These are phyloP conservation scores for Micropterix aruncella DNA, from an alignment of 2,888 invertebrate species.

Conservation along the genomic window DNA sequence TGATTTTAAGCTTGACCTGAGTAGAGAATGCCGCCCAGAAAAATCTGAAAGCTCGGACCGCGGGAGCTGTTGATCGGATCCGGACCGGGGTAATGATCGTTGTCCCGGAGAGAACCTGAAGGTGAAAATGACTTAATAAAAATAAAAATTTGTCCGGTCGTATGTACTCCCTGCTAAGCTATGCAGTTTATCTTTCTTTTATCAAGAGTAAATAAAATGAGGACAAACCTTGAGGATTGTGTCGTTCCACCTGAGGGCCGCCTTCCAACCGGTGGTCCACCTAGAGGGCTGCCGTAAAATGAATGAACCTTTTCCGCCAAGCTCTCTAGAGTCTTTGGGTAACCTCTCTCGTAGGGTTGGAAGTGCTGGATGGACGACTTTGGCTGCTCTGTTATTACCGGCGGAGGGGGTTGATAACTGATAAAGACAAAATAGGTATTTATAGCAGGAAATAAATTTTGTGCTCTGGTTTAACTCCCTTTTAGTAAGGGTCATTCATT, in stretches of 20 bases:
- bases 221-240: constrained; percentile 15
- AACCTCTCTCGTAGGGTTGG: constrained; percentile 75
- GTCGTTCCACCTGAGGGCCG: constrained; percentile 49
- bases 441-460: too few relatives aligned
- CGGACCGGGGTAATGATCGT: constrained; percentile 59
- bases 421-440: too few relatives aligned
- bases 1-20: constrained; percentile 69
- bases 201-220: too few relatives aligned
- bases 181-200: too few relatives aligned
- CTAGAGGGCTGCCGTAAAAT: constrained; percentile 52
- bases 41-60: constrained; percentile 80
- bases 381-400: constrained; percentile 84
- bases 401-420: constrained; percentile 71
- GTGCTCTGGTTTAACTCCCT: too few relatives aligned
- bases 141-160: too few relatives aligned
- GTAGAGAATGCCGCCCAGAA: constrained; percentile 60
- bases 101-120: neutral
- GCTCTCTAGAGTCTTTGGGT: constrained; percentile 72
- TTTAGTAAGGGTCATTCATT: too few relatives aligned
- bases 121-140: constrained; percentile 1
- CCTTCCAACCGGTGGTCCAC: constrained; percentile 38
- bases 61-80: constrained; percentile 83
- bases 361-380: constrained; percentile 68
- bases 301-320: constrained; percentile 88
- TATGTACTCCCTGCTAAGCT: too few relatives aligned